phyloP scores from a whole-genome alignment of 2,888 invertebrate species.

The Leptinotarsa peninsularis region DNA sequence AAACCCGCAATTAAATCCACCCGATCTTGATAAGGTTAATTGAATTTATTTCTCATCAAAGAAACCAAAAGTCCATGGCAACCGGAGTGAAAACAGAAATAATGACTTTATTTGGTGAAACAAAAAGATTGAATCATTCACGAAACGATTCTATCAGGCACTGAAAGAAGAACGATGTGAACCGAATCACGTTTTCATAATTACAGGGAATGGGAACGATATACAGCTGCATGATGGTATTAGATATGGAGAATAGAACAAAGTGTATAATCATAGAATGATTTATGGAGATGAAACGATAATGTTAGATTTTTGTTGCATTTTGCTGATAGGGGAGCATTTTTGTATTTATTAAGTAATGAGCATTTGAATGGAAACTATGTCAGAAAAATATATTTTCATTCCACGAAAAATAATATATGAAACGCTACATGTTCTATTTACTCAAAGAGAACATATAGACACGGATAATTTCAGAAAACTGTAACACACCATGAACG shows the following conservation, averaged over 20 bases:
- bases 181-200: conserved; percentile 34
- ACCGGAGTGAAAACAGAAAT: conserved; percentile 36
- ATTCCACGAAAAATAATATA: too few species aligned
- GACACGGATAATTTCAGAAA: too few species aligned
- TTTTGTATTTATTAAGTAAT: conserved; percentile 42
- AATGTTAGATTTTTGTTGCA: not conserved
- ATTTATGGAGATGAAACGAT: conserved; percentile 11
- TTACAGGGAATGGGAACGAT: conserved; percentile 36
- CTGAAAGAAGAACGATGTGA: conserved; percentile 31
- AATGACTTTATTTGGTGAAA: conserved; percentile 47
- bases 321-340: conserved; percentile 38
- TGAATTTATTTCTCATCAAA: conserved; percentile 18
- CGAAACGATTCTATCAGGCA: conserved; percentile 46
- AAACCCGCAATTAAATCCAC: conserved; percentile 12
- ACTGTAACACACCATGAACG: too few species aligned
- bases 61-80: conserved; percentile 6
- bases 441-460: too few species aligned
- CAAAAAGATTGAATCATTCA: conserved; percentile 46
- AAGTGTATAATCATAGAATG: conserved; percentile 6
- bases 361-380: too few species aligned
- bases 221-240: conserved; percentile 4
- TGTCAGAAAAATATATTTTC: too few species aligned
- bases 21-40: conserved; percentile 12
- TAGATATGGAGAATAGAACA: conserved; percentile 13
- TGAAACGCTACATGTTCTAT: too few species aligned